Base-by-base conservation (phyloP, 2,113 vertebrate species). In the Leptosomus discolor region DNA sequence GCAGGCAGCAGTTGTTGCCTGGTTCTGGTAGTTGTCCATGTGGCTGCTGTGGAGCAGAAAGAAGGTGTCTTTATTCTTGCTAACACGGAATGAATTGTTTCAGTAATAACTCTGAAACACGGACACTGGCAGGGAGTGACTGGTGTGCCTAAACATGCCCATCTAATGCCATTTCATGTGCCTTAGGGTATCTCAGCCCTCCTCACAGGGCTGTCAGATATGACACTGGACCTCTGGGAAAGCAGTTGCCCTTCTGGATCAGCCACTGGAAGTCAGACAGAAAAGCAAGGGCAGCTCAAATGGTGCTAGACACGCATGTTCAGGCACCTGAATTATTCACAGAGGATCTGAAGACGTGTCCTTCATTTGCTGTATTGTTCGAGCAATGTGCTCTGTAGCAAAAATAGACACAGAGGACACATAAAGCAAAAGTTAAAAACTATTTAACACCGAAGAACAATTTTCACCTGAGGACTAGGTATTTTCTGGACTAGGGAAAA, bases 341-440 rank as follows among this genome's bases (percentile, higher is more conserved):
- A 21, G 80, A 70, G 43, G 90, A 75, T 58, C 19, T 5, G 3
- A 78, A 91, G 73, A 41, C 4, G 3, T 75, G 95, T 76, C 92
- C 93, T 97, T 95, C 86, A 71, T 86, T 89, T 71, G 69, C 48
- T 58, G 39, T 29, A 43, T 53, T 95, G 86, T 91, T 92, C 7
- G 7, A 88, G 34, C 51, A 84, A 32, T 56, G 48, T n/a, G n/a
- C 48, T 84, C 77, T 50, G 17, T 27, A 64, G 58, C 76, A 94
- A 86, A 93, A 94, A 94, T 60, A 97, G 83, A 82, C 76, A 86
- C 39, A 86, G 88, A 97, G 86, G 91, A 80, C 92, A 74, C 2
- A 0, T 77, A 74, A 88, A 94, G 61, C 64, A 67, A 80, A 95
- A 93, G 75, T 75, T 85, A 60, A 88, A 86, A 93, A 48, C 30